Evolutionary conservation across 2,888 invertebrate genomes (phyloP).

Genomic region (Doris montereyensis): DNA sequence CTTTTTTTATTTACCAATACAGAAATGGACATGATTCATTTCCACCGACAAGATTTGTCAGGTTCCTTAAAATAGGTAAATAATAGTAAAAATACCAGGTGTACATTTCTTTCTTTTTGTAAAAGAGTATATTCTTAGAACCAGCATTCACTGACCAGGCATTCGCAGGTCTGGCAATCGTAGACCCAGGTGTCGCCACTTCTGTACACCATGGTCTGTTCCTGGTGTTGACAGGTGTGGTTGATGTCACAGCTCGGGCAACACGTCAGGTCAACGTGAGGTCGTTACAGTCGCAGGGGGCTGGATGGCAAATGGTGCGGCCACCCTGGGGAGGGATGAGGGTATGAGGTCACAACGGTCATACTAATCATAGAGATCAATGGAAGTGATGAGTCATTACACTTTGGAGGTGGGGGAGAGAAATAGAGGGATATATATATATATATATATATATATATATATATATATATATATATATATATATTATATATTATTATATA

Average conservation of each 20-base stretch:
- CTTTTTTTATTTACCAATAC: too few relatives aligned
- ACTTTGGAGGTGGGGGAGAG: too few relatives aligned
- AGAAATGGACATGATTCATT: too few relatives aligned
- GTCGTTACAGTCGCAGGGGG: conserved; percentile 80
- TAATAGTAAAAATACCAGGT: too few relatives aligned
- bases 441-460: too few relatives aligned
- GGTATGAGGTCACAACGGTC: neutral
- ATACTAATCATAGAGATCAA: neutral
- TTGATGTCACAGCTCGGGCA: conserved; percentile 84
- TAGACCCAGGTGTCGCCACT: conserved; percentile 91
- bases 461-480: neutral
- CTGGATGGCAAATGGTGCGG: conserved; percentile 79
- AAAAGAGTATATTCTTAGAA: neutral
- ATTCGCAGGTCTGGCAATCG: conserved; percentile 93
- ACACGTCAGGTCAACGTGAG: conserved; percentile 76
- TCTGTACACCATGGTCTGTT: conserved; percentile 81
- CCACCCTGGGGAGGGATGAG: conserved; percentile 56
- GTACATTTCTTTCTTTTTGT: too few relatives aligned
- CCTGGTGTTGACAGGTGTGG: conserved; percentile 82
- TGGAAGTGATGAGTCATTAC: too few relatives aligned
- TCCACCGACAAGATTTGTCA: too few relatives aligned
- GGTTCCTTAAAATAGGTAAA: too few relatives aligned
- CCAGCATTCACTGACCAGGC: conserved; percentile 79
- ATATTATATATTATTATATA: too few relatives aligned
- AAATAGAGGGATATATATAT: too few relatives aligned